Percentiles rank a stretch among this genome's conserved stretches.
Conservation (phyloP, 2,113 vertebrate genomes). For the Archilochus colubris region DNA sequence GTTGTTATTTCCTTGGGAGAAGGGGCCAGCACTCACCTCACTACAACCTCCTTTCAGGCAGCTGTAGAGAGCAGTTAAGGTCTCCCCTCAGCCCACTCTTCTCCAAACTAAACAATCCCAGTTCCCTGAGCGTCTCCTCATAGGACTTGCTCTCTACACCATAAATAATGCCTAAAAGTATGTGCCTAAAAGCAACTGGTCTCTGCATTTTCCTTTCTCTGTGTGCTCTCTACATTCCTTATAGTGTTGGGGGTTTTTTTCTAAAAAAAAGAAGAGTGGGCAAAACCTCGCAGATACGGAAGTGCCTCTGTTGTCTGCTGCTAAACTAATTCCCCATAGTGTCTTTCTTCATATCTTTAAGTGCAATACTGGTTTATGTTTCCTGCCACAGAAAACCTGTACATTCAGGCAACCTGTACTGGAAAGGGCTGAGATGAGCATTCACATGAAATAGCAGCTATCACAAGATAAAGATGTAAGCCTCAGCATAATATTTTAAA, state of each 20-base stretch:
- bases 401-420: background rate
- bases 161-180: background rate
- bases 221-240: background rate
- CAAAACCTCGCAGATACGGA: background rate
- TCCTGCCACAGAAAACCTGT: background rate
- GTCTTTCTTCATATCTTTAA: background rate
- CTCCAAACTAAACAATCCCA: too few relatives aligned
- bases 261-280: background rate
- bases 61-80: background rate
- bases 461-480: background rate
- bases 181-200: background rate
- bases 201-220: background rate
- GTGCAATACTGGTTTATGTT: background rate
- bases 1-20: too few relatives aligned
- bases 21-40: background rate
- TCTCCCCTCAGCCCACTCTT: too few relatives aligned
- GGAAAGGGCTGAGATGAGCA: background rate
- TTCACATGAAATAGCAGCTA: background rate
- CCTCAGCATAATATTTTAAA: background rate
- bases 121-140: too few relatives aligned
- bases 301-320: background rate
- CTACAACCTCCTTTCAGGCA: background rate
- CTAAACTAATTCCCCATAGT: background rate
- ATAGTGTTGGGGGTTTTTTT: accelerated
- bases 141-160: too few relatives aligned